Base-by-base conservation (phyloP, 2,113 vertebrate species). In the Pyxicephalus adspersus region DNA sequence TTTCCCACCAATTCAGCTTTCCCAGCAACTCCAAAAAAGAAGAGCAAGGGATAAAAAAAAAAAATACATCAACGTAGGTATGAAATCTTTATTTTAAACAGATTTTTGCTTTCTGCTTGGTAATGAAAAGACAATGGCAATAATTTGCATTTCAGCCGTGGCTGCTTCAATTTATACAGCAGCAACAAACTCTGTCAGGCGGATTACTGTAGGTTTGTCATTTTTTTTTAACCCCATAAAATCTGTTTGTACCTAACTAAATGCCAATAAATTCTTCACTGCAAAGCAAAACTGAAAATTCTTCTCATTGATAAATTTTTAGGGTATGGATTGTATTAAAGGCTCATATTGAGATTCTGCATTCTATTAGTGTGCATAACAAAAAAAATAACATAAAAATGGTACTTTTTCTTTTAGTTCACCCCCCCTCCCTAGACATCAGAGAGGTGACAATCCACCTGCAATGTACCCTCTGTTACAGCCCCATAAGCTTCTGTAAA, bases 1-100 rank as follows among this genome's bases (percentile, higher is more conserved):
- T 82, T 82, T 82, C 61, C 80, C 80, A 82, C 61, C 71, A 82
- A 75, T 82, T 82, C 71, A 52, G 80, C 80, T 75, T 82, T 82
- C 80, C 71, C 29, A 75, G 72, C 72, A 61, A 75, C 61, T 45
- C 26, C 29, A 73, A 73, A 73, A 70, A 54, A 73, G 58, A 34
- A 31, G 25, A 50, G 17, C 23, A 57, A 64, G 8, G 34, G 17
- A 5, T 15, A 26, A 50, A 52, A 52, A 52, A 72, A 60, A 70
- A 57, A 67, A 29, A 61, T 31, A n/a, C 19, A 31, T 16, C 20
- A 4, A 70, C 7, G 67, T 58, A 58, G 57, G 38, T 74, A 34
- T 74, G 71, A 74, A 74, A 74, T 74, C 55, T 55, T 68, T 58
- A 34, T 67, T 78, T 57, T 64, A 80, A 64, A 74, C 64, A 63